phyloP scores from a whole-genome alignment of 2,888 invertebrate genomes.

The Autographa gamma region DNA sequence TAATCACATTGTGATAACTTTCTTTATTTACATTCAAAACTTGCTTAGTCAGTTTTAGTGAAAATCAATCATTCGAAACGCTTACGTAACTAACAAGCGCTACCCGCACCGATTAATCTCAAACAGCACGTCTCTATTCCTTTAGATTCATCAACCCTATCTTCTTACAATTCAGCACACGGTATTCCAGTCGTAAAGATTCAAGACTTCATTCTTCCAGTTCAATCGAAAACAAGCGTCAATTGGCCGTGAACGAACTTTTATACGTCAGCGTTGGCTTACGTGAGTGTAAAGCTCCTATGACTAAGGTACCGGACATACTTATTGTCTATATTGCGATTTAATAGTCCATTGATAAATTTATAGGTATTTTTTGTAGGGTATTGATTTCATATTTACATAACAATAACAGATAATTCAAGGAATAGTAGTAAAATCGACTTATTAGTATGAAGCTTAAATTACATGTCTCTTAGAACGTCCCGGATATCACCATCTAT shows the following conservation, averaged over 20 bases:
- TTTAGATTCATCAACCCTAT: constrained; percentile 28
- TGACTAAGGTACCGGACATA: constrained; percentile 38
- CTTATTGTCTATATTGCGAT: constrained; percentile 13
- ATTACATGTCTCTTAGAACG: no score
- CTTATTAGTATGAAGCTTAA: no score
- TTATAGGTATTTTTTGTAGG: not conserved
- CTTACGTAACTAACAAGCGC: not conserved
- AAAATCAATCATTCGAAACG: not conserved
- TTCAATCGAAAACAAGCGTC: constrained; percentile 67
- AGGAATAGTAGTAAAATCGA: not conserved
- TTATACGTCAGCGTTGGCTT: constrained; percentile 64
- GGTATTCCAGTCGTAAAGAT: constrained; percentile 58
- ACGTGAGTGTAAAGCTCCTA: constrained; percentile 67
- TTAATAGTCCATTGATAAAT: constrained; percentile 10
- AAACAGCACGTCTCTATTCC: constrained; percentile 17
- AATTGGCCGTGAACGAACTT: constrained; percentile 73
- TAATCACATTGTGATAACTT: no score
- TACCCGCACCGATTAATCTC: not conserved
- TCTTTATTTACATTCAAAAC: not conserved
- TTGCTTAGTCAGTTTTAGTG: not conserved
- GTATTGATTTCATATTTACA: not conserved
- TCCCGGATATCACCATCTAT: no score
- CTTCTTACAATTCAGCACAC: constrained; percentile 57
- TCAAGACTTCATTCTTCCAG: constrained; percentile 62
- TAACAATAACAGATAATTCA: not conserved